Percentiles rank a stretch among this genome's conserved stretches.
Conservation (phyloP, 2,113 vertebrate species). For the Esox niger region DNA sequence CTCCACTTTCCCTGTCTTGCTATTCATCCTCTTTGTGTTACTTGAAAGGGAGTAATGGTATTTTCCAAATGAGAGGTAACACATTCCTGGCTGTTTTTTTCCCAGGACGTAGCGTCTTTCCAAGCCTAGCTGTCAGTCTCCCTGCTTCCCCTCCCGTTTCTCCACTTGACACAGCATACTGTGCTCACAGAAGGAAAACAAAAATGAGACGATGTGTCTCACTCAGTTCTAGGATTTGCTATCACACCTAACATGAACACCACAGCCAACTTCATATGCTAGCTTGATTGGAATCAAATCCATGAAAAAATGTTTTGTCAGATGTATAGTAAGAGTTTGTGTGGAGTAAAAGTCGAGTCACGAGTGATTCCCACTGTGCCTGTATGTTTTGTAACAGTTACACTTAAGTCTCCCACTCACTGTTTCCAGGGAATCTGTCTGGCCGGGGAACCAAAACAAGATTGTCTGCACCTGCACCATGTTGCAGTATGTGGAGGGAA, state of each 20-base stretch:
- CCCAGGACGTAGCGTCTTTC: constrained; percentile 33
- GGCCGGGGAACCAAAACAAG: constrained; percentile 48
- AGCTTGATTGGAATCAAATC: no score
- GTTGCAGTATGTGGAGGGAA: constrained; percentile 42
- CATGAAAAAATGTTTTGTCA: neutral
- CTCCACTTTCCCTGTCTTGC: neutral
- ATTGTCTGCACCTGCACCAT: constrained; percentile 58
- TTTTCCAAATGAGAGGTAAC: constrained; percentile 14
- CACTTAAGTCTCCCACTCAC: neutral
- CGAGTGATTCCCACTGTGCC: no score
- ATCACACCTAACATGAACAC: neutral
- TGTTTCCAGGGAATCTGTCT: constrained; percentile 11
- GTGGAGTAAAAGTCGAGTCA: no score
- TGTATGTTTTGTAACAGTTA: neutral
- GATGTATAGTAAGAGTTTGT: neutral
- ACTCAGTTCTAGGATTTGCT: neutral
- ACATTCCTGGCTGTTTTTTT: constrained; percentile 51
- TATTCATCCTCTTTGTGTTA: neutral
- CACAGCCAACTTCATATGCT: neutral
- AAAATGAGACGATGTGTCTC: neutral
- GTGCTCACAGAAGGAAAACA: constrained; percentile 17
- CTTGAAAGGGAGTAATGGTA: constrained; percentile 7
- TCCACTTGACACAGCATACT: constrained; percentile 41
- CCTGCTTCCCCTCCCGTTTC: constrained; percentile 28
- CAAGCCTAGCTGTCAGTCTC: constrained; percentile 30